A percentile compares a stretch with the other conserved stretches of the same genome.
Conservation (phyloP, 2,797 vertebrate species). For the Sebastes itinus region DNA sequence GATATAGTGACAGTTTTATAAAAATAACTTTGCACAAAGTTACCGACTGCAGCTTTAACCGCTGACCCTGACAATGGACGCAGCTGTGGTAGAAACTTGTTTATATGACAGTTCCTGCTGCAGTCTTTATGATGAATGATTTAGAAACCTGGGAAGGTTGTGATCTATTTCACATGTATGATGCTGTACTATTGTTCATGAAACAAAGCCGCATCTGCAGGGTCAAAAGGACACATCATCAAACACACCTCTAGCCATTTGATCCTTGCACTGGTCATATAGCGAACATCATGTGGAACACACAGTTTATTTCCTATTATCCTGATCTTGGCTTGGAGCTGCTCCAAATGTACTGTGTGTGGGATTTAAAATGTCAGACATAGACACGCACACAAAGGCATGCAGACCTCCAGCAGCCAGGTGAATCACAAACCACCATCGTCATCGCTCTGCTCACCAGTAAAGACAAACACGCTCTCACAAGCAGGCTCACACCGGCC, state of each 20-base stretch:
- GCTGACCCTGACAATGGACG: constrained; percentile 23
- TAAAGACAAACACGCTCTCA: background rate
- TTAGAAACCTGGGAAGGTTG: constrained; percentile 2
- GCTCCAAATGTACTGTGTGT: background rate
- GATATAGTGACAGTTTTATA: too few species aligned
- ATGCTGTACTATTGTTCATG: constrained; percentile 41
- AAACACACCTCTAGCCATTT: background rate
- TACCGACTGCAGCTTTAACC: background rate
- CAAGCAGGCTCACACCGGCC: background rate
- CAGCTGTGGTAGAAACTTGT: constrained; percentile 32
- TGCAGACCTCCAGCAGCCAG: constrained; percentile 22
- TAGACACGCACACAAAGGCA: constrained; percentile 4
- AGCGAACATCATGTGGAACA: background rate
- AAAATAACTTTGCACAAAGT: too few species aligned
- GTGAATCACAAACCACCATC: constrained; percentile 45
- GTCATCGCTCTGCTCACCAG: background rate
- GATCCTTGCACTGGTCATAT: background rate
- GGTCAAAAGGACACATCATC: constrained; percentile 30
- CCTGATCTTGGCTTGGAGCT: background rate
- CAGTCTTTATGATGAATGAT: constrained; percentile 17
- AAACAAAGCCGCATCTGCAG: constrained; percentile 49
- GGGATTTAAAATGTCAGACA: background rate
- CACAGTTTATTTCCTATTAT: background rate
- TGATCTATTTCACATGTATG: constrained; percentile 32
- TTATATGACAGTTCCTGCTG: constrained; percentile 9